Base-by-base conservation (phyloP, 2,113 vertebrate genomes). In the Crotalus helleri region DNA sequence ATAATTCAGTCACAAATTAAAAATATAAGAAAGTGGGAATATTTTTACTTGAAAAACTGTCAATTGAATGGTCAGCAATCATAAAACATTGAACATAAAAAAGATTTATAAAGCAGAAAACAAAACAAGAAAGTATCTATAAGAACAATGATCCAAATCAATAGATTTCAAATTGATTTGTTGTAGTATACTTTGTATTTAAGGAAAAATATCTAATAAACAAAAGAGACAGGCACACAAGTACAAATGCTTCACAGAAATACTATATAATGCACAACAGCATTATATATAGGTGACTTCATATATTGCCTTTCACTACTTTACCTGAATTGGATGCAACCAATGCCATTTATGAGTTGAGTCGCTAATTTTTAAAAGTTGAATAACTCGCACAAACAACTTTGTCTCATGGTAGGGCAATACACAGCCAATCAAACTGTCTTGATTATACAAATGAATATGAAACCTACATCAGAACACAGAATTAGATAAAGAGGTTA, bases 351-450 rank as follows among this genome's bases (percentile, higher is more conserved):
- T 98, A 96, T 98, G 97, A 54, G 98, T 98, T 91, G 98, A 95
- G 81, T 98, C 98, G 49, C 94, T 96, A 95, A 99, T 98, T 94
- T 97, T 97, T 46, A 99, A 88, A 91, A 99, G 98, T 88, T 99
- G 99, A 96, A 99, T 97, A 92, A 99, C 98, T 92, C 98, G 95
- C 86, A 99, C 98, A 96, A 99, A 99, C 55, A 99, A 90, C 94
- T 98, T 99, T 85, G 99, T 99, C 96, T 99, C 98, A 3, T 99
- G 99, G 95, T 99, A 99, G 0, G 99, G 99, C 69, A 99, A 96
- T 46, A 97, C 98, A 91, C 99, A 99, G 92, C 98, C 98, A 91
- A 99, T 96, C 96, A 99, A 97, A 95, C 97, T 98, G 93, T 99
- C 98, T 11, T 96, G 91, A 95, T 99, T 99, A 91, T 99, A 99